Base-by-base conservation (phyloP, 2,888 invertebrate genomes). In the Atrina japonica region DNA sequence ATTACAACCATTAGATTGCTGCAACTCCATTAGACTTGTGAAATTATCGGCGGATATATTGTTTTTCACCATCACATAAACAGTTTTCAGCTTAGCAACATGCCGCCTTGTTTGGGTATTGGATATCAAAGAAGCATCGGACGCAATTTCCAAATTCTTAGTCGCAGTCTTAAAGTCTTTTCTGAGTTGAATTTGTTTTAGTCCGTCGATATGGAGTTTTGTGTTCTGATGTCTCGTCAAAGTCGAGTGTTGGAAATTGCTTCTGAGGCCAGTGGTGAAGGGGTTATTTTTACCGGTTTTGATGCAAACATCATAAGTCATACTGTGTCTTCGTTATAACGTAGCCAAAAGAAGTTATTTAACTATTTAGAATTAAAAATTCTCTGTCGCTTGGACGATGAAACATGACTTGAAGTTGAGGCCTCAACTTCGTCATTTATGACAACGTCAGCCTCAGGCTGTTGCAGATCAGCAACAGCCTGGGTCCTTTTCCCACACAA, bases 1-100 rank as follows among this genome's bases (percentile, higher is more conserved):
- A 5, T 30, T 56, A 7, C 30, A 56, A 18, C 40, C 56, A 40
- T 56, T 56, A 3, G 40, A 2, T 18, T 9, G 2, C 35, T 56
- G 56, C 3, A 56, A 23, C 18, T 56, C 56, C 56, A 56, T 56
- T 18, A 35, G n/a, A 40, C 35, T 14, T 18, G 18, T 35, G 18
- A 56, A 56, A 40, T 30, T 35, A 56, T 56, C 40, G 3, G 56
- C 56, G n/a, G 56, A n/a, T 35, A 56, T 56, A 14, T 56, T 35
- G 6, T 35, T 56, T 35, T 56, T 56, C 29, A 6, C n/a, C 56
- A 56, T 56, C 3, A 35, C 5, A 35, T 35, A 35, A 35, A 56
- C 56, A 56, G 56, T 56, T 18, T 23, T n/a, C 3, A 56, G 5
- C n/a, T 56, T 30, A 18, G 16, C 14, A 14, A 56, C n/a, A 56